phyloP scores from a whole-genome alignment of 92 coral and sea anemone genomes.

The Parazoanthus swiftii region DNA sequence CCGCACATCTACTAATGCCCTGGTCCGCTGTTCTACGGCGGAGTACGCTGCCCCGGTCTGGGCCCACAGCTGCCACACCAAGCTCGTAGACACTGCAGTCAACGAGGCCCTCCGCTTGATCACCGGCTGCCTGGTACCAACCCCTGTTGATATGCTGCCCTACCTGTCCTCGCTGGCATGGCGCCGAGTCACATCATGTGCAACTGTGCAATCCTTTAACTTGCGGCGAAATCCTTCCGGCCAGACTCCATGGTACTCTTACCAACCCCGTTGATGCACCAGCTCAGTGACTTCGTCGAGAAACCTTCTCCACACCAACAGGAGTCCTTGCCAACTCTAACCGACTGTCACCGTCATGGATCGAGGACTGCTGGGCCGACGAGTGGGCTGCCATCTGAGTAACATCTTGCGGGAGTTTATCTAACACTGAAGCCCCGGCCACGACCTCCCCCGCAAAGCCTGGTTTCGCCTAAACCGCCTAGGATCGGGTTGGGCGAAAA shows the following conservation, averaged over 20 bases:
- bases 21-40: background rate
- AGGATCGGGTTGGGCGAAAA: slow-evolving; percentile 37
- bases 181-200: no score
- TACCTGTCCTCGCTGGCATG: no score
- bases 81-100: no score
- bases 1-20: no score
- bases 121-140: no score
- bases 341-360: slow-evolving; percentile 10
- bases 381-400: slow-evolving; percentile 11
- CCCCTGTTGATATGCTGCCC: no score
- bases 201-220: no score
- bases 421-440: background rate
- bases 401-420: background rate
- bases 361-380: background rate
- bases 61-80: background rate
- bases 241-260: background rate
- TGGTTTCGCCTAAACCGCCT: slow-evolving; percentile 38
- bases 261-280: slow-evolving; percentile 21
- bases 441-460: slow-evolving; percentile 4
- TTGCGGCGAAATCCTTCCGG: no score
- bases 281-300: slow-evolving; percentile 12
- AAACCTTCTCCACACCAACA: slow-evolving; percentile 11
- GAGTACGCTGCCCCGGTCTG: background rate
- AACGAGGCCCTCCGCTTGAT: no score
- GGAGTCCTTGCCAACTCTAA: slow-evolving; percentile 8